Base-by-base conservation (phyloP, 2,113 vertebrate species). In the Leptodactylus fuscus region DNA sequence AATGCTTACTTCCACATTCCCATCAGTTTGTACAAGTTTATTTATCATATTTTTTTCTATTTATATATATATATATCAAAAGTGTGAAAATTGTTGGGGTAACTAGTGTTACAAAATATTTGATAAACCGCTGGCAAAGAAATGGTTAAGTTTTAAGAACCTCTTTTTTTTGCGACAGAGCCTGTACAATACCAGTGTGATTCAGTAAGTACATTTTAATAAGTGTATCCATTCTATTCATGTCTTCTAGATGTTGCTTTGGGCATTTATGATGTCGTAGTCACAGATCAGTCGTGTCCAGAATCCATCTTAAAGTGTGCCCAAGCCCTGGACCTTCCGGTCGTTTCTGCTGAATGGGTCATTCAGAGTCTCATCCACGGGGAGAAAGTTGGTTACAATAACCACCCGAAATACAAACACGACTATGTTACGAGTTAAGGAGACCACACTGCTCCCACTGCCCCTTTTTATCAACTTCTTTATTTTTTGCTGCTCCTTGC, bases 261-360 rank as follows among this genome's bases (percentile, higher is more conserved):
- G 60, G 95, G 94, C 55, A 92, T 95, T 73, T 98, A 95, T 60
- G 97, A 99, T 0, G 91, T 99, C 29, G 94, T 98, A 89, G 94
- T 99, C 92, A 95, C 95, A 0, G 96, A 96, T 79, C 48, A 80
- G 12, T 93, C 94, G 16, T 98, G 96, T 90, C 95, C 97, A 2
- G 89, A 93, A 22, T 92, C 88, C 46, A 81, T 97, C 80, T 88
- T 96, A 93, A 95, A 95, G 81, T 95, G 89, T 15, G 95, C 94
- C 16, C 91, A 94, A 65, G 95, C 95, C 0, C 91, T 95, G 87
- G 89, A 91, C 55, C 88, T 98, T 85, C 97, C 97, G 0, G 93
- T 98, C 87, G 96, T 99, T 85, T 97, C 96, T 0, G 92, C 97
- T 0, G 97, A 99, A 91, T 99, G 98, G 98, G 91, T 98, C 77